Evolutionary conservation across 2,888 invertebrate genomes (phyloP).

Genomic region (Tortricodes alternella): DNA sequence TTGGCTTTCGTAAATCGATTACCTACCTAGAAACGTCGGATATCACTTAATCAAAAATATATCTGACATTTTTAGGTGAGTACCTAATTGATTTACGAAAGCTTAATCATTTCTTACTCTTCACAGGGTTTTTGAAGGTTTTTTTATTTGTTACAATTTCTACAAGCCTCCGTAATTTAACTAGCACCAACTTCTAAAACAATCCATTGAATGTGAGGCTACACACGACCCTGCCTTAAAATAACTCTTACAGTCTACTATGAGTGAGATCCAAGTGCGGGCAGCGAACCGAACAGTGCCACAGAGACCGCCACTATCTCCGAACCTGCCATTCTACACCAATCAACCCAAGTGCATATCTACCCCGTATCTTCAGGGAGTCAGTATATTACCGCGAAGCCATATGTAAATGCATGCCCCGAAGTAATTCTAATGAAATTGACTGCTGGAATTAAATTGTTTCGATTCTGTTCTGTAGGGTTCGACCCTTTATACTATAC

Average conservation of each 20-base stretch:
- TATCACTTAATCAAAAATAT: too few species aligned
- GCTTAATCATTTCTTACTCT: too few species aligned
- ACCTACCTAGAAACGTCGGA: too few species aligned
- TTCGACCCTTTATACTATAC: constrained; percentile 12
- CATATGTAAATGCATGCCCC: constrained; percentile 57
- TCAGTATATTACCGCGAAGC: constrained; percentile 9
- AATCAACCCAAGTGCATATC: constrained; percentile 69
- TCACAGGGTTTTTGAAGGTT: not conserved
- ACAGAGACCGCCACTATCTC: constrained; percentile 34
- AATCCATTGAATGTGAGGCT: constrained; percentile 22
- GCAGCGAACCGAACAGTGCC: constrained; percentile 36
- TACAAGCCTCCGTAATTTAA: not conserved
- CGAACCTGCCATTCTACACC: constrained; percentile 43
- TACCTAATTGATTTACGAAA: too few species aligned
- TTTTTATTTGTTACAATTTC: not conserved
- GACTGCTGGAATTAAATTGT: constrained; percentile 60
- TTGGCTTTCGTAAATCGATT: too few species aligned
- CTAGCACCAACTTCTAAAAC: not conserved
- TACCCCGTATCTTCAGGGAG: constrained; percentile 30
- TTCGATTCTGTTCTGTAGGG: constrained; percentile 11
- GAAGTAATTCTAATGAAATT: constrained; percentile 73
- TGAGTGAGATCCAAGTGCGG: constrained; percentile 10
- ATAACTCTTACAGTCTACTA: not conserved
- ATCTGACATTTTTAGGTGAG: too few species aligned
- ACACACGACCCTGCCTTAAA: not conserved